phyloP scores from a whole-genome alignment of 2,113 vertebrate species.

The Sterrhoptilus dennistouni region DNA sequence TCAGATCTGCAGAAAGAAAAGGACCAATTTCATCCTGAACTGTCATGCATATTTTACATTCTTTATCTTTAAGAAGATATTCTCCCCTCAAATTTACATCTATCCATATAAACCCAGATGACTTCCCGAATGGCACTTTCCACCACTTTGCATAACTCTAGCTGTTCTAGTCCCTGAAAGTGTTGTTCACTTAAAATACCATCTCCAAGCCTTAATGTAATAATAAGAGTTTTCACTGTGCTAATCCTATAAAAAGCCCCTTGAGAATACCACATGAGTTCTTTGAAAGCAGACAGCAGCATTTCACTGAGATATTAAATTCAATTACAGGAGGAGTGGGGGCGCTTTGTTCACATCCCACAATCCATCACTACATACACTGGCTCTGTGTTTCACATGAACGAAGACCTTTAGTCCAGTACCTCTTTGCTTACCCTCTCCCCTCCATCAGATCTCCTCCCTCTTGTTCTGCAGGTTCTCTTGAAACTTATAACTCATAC shows the following conservation, averaged over 20 bases:
- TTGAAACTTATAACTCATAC: background rate
- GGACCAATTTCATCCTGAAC: background rate
- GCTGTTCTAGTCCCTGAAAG: background rate
- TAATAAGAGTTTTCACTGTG: background rate
- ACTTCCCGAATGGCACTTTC: background rate
- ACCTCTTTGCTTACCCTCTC: background rate
- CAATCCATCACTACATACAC: fast-evolving
- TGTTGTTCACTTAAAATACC: background rate
- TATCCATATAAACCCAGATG: background rate
- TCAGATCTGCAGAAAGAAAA: conserved; percentile 82
- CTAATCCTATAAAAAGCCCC: background rate
- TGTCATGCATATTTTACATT: background rate
- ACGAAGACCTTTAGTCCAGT: background rate
- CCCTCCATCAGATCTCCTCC: background rate
- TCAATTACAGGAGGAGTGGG: background rate
- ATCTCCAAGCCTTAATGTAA: background rate
- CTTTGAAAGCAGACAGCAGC: background rate
- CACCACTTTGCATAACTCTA: background rate
- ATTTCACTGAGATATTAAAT: background rate
- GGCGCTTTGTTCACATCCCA: background rate
- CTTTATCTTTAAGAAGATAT: background rate
- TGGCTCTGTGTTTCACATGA: background rate
- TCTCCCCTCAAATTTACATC: background rate
- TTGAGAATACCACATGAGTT: background rate
- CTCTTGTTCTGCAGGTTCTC: conserved; percentile 9